Evolutionary conservation across 1,140 invertebrate species (phyloP).

Genomic region (Nasonia giraulti): DNA sequence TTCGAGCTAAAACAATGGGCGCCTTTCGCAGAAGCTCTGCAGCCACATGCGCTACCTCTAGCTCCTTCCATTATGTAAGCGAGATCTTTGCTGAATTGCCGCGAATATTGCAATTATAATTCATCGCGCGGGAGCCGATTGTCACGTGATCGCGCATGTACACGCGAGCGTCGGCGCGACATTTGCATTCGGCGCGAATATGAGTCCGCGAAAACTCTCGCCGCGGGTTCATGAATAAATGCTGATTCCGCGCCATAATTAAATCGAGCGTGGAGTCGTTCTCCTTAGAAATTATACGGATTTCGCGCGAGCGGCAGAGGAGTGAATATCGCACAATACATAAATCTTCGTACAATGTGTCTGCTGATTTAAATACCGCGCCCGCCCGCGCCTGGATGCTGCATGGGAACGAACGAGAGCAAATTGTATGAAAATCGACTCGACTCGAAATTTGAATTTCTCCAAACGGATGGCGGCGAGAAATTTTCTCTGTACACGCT

Average conservation of each 20-base stretch:
- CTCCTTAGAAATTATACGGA: not conserved
- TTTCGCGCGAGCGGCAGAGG: not conserved
- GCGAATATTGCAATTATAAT: constrained; percentile 41
- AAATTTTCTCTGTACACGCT: no score
- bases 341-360: constrained; percentile 18
- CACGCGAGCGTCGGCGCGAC: constrained; percentile 19
- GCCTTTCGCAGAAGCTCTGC: constrained; percentile 14
- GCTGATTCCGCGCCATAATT: constrained; percentile 24
- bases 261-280: constrained; percentile 9
- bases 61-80: constrained; percentile 20
- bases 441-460: not conserved
- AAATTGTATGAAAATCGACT: constrained; percentile 32
- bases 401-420: not conserved
- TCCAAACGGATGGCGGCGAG: not conserved
- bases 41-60: not conserved
- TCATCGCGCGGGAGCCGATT: not conserved
- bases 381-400: not conserved
- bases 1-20: constrained; percentile 29
- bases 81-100: constrained; percentile 21
- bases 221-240: constrained; percentile 28
- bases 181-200: not conserved
- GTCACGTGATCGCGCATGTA: no score
- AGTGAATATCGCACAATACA: constrained; percentile 6
- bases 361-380: not conserved
- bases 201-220: constrained; percentile 2